Conservation (phyloP, 2,797 vertebrate species). For the Diceros bicornis region DNA sequence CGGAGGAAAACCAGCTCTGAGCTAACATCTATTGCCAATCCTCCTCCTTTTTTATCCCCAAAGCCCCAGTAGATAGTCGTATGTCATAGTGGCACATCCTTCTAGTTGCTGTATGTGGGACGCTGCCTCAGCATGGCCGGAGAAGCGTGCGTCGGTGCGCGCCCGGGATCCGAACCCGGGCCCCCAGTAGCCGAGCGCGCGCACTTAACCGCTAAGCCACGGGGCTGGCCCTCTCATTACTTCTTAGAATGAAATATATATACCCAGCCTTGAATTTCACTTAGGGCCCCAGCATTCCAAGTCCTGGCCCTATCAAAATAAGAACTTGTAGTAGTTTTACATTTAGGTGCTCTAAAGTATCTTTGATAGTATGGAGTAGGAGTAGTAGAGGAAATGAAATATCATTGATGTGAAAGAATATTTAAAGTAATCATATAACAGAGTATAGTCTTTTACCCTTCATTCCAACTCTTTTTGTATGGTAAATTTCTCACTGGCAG, state of each 20-base stretch:
- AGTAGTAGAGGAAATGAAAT: not conserved
- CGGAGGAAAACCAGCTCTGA: too few species aligned
- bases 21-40: too few species aligned
- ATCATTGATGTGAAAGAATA: not conserved
- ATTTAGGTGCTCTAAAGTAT: not conserved
- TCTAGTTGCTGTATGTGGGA: too few species aligned
- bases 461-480: not conserved
- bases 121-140: too few species aligned
- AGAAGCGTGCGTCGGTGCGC: too few species aligned
- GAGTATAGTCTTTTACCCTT: not conserved
- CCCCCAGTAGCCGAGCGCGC: too few species aligned
- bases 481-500: not conserved
- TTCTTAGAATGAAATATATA: not conserved
- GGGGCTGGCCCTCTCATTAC: not conserved
- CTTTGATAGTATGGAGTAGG: not conserved
- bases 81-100: too few species aligned
- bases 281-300: not conserved
- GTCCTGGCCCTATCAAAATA: not conserved
- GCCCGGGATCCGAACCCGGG: too few species aligned
- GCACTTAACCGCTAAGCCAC: too few species aligned
- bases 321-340: not conserved
- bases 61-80: too few species aligned
- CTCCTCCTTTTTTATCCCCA: too few species aligned
- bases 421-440: conserved; percentile 7
- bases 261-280: not conserved